phyloP scores from a whole-genome alignment of 2,797 vertebrate species.

The Hirundo rustica region DNA sequence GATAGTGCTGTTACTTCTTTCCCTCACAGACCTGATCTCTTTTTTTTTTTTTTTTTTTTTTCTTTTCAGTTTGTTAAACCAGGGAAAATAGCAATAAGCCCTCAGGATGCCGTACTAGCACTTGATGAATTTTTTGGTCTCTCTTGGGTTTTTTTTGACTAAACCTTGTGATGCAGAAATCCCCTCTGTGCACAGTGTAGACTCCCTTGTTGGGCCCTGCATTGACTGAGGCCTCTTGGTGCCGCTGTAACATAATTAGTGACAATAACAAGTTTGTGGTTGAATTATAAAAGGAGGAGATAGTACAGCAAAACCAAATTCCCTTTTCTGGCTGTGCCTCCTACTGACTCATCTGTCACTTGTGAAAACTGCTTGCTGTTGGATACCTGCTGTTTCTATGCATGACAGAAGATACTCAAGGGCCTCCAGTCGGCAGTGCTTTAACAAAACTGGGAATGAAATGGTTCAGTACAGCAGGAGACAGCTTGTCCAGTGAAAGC shows the following conservation, averaged over 20 bases:
- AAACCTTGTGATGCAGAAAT: background rate
- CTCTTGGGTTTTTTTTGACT: background rate
- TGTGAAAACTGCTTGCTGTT: conserved; percentile 39
- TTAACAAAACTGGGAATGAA: conserved; percentile 8
- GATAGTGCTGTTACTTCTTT: background rate
- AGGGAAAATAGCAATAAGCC: background rate
- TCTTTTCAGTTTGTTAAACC: background rate
- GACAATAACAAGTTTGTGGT: background rate
- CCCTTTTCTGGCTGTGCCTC: conserved; percentile 4
- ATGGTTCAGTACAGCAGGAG: conserved; percentile 18
- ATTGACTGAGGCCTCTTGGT: background rate
- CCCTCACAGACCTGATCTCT: background rate
- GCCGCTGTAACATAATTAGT: background rate
- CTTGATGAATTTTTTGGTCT: background rate
- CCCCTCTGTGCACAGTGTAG: background rate
- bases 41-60: background rate
- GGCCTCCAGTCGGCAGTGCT: background rate
- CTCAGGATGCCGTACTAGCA: no score
- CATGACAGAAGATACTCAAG: conserved; percentile 32
- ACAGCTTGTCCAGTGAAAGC: conserved; percentile 25
- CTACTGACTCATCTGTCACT: conserved; percentile 11
- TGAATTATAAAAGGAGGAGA: background rate
- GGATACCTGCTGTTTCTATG: conserved; percentile 53
- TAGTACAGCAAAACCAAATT: background rate
- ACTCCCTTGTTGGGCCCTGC: background rate